Percentiles rank a stretch among this genome's conserved stretches.
Evolutionary conservation across 37 sponge, comb jelly and placozoan genomes (phyloP).

Genomic region (Axinella damicornis): DNA sequence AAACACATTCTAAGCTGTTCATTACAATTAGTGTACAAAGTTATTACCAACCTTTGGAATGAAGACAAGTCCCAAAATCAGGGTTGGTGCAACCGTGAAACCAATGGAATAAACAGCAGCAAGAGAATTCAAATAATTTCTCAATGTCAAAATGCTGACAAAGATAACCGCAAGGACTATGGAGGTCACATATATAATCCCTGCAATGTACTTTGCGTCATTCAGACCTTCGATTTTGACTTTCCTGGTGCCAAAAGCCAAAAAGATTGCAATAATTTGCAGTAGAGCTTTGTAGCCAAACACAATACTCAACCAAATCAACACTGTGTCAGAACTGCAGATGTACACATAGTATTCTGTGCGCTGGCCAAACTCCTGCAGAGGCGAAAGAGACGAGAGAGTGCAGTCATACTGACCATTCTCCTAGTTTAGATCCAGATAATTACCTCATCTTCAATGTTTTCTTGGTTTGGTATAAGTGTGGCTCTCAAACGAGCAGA

Average conservation of each 20-base stretch:
- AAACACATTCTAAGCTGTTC: background rate
- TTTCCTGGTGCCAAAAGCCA: slow-evolving; percentile 34
- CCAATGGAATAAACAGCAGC: background rate
- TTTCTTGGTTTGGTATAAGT: background rate
- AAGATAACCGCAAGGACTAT: slow-evolving; percentile 3
- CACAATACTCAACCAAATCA: background rate
- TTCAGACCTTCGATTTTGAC: slow-evolving; percentile 39
- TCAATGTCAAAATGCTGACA: background rate
- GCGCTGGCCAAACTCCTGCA: background rate
- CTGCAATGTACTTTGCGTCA: slow-evolving; percentile 34
- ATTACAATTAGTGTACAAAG: background rate
- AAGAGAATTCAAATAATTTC: background rate
- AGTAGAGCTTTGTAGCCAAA: slow-evolving; percentile 43
- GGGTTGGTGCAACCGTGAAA: background rate
- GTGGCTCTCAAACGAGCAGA: background rate
- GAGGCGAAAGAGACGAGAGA: background rate
- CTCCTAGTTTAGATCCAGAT: too few relatives aligned
- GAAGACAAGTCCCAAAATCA: slow-evolving; percentile 29
- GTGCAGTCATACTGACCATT: too few relatives aligned
- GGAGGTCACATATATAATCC: slow-evolving; percentile 17
- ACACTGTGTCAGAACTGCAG: background rate
- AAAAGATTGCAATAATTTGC: slow-evolving; percentile 25
- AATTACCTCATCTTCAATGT: background rate
- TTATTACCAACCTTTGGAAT: slow-evolving; percentile 24
- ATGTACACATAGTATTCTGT: slow-evolving; percentile 19